Base-by-base conservation (phyloP, 1,140 invertebrate genomes). In the Cheumatopsyche charites region DNA sequence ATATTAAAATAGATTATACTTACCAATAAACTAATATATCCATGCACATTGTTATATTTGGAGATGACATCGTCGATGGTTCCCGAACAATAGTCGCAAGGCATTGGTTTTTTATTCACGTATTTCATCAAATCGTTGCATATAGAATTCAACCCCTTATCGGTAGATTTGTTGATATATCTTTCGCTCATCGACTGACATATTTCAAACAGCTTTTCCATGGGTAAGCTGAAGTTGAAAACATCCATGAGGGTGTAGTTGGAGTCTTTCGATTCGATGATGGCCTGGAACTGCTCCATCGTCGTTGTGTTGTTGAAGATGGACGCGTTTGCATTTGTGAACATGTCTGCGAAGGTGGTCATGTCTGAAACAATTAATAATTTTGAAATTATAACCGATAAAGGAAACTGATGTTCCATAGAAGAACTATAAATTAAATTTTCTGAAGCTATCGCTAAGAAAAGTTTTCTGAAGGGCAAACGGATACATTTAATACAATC, bases 21-120 rank as follows among this genome's bases (percentile, higher is more conserved):
- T 77, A 84, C 82, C 62, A 84, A 79, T 25, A 84, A 74, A 72
- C 83, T 84, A 62, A 84, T 77, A 62, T 83, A 84, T 73, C 83
- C 83, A 67, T 84, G 82, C n/a, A 84, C 79, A 61, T 79, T 81
- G 72, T 84, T 83, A 70, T 84, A 84, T 1, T 80, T 79, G 6
- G 80, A 73, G 55, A 83, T 76, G 9, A 83, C 66, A 41, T 83
- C 82, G 13, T 80, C 77, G 12, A 84, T 79, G 55, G 73, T 79
- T 3, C 83, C 82, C 3, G 79, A 80, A 52, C 83, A 84, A 72
- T 83, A 84, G 55, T 78, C 78, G 67, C 81, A 83, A 1, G 13
- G 12, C 19, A 19, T 7, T 58, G 13, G 7, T 7, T 25, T 58
- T 58, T 23, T 25, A 58, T 52, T 17, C 3, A 4, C 11, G 49